Evolutionary conservation across 2,113 vertebrate species (phyloP).

Genomic region (Girardinichthys multiradiatus): DNA sequence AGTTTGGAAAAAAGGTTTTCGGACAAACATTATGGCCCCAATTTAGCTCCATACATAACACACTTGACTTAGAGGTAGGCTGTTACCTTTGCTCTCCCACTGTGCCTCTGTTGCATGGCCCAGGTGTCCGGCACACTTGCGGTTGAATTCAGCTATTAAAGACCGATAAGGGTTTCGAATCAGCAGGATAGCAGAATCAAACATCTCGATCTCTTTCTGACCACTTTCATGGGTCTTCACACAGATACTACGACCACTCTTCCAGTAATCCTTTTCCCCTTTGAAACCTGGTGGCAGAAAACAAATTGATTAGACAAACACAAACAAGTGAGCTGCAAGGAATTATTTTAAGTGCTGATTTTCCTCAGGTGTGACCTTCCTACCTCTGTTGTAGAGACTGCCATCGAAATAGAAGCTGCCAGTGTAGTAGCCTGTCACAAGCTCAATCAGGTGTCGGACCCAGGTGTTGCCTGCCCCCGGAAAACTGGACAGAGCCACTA

Average conservation of each 20-base stretch:
- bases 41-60: too few species aligned
- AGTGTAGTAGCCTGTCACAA: constrained; percentile 93
- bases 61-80: neutral
- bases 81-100: constrained; percentile 94
- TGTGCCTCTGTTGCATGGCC: constrained; percentile 92
- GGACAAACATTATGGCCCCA: too few species aligned
- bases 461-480: constrained; percentile 96
- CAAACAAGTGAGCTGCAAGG: neutral
- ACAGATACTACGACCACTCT: constrained; percentile 93
- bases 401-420: constrained; percentile 98
- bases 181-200: constrained; percentile 90
- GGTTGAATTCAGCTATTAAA: constrained; percentile 94
- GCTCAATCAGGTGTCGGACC: constrained; percentile 95
- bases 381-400: constrained; percentile 95
- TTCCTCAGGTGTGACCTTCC: neutral
- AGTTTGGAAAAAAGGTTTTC: too few species aligned
- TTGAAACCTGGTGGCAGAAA: constrained; percentile 87
- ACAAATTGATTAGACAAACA: constrained; percentile 18
- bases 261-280: constrained; percentile 98
- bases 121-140: constrained; percentile 95
- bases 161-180: constrained; percentile 95
- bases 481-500: constrained; percentile 93
- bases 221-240: constrained; percentile 98
- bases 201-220: constrained; percentile 93
- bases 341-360: constrained; percentile 5